Evolutionary conservation across 2,113 vertebrate species (phyloP), one percentile per base, ranked within the genome.

Genomic region (Brachionichthys hirsutus): DNA sequence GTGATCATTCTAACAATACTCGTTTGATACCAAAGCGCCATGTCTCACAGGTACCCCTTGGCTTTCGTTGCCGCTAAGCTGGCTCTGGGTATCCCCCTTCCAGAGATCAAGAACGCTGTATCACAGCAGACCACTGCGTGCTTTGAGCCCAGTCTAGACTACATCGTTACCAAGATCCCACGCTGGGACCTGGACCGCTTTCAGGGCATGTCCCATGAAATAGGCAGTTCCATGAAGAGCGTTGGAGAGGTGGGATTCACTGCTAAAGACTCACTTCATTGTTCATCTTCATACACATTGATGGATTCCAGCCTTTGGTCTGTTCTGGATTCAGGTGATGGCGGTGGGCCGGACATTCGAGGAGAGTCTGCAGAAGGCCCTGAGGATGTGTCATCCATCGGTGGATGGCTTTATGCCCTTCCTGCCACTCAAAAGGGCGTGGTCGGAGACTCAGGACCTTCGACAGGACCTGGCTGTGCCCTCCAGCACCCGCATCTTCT

Each of bases 141-240:
- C 77, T 99, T 97, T 73, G 96, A 99, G 78, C 95, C 95, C 18
- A 98, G 97, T 76, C 86, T 98, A 17, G 97, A 98, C 81, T 98
- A 98, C 22, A 83, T 98, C 36, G 95, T 99, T 44, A 96, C 96
- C 15, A 98, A 99, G 79, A 93, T 99, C 77, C 95, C 96, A 20
- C 94, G 94, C 55, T 98, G 94, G 94, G 97, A 99, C 67, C 85
- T 98, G 62, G 97, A 97, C 75, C 95, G 95, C 55, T 98, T 98
- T 41, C 97, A 94, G 48, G 94, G 90, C 41, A 92, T 84, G n/a
- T 95, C 95, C 14, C 88, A 63, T 4, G 83, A 75, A 60, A 98
- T 96, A 30, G 96, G 97, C 44, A 98, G 93, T 64, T 92, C 95
- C 44, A 97, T 98, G 95, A 98, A 98, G 88, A 98, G 97, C 15